Evolutionary conservation across 2,888 invertebrate genomes (phyloP), one percentile per base, ranked within the genome.

Genomic region (Ectemnius lituratus): DNA sequence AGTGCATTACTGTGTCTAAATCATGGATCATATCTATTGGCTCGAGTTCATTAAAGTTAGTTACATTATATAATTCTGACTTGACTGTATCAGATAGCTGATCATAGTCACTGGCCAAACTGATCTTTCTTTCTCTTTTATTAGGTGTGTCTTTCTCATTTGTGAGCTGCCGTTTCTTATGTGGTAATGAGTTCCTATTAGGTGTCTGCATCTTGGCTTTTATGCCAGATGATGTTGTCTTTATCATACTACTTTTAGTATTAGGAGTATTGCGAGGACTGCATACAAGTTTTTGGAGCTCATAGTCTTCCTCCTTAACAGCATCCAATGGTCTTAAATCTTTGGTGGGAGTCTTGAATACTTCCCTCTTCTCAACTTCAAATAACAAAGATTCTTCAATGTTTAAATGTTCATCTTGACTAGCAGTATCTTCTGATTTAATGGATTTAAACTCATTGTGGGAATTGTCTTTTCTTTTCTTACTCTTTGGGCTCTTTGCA

Each of bases 21-120:
- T 85, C 78, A 14, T 86, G 81, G 2, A 81, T 62, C 23, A 86
- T 45, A 28, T 81, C 76, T 13, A 82, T 81, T 14, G 66, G 49
- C 18, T 86, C 84, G 28, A 79, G 57, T 0, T 73, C 59, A 52
- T 67, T 47, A 16, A 76, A 65, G 70, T 64, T 63, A 52, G 52
- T 16, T n/a, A 64, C 58, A 5, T 80, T 58, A 5, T n/a, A 61
- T 57, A 76, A 60, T 65, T 82, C 82, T n/a, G 62, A 58, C 59
- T 84, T 71, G 2, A 78, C 6, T 1, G 49, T 47, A 20, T 80
- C 70, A 18, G 70, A 61, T 61, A 79, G 46, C n/a, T 63, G 57
- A 8, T 79, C 70, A 14, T 49, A 78, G 56, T 81, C 76, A 58
- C 20, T 72, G 1, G 6, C 18, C 11, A 1, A 23, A 0, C 27